Evolutionary conservation across 2,888 invertebrate genomes (phyloP).

Genomic region (Cactoblastis cactorum): DNA sequence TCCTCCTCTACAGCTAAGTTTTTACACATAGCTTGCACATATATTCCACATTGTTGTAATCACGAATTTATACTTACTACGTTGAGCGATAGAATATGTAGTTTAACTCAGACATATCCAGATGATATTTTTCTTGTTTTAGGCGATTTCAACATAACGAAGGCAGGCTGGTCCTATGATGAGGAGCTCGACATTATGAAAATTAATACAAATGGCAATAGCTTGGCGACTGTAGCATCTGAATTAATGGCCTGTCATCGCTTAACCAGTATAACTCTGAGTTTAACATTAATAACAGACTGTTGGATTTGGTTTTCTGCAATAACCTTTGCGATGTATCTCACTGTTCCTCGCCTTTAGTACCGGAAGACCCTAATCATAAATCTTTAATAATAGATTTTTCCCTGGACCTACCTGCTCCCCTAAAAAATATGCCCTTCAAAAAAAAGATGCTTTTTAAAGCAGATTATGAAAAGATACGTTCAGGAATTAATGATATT

Average conservation of each 20-base stretch:
- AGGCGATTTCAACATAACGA: constrained; percentile 16
- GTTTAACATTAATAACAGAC: constrained; percentile 11
- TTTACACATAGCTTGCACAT: too few species aligned
- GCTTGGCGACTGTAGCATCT: background rate
- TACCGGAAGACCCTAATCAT: constrained; percentile 10
- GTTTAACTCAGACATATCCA: background rate
- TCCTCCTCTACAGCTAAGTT: too few species aligned
- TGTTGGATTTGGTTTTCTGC: constrained; percentile 14
- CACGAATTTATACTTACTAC: background rate
- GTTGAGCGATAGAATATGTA: constrained; percentile 1
- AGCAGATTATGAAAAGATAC: background rate
- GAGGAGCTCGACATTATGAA: background rate
- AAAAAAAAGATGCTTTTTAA: constrained; percentile 5
- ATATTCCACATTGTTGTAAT: constrained; percentile 5
- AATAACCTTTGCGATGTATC: constrained; percentile 3
- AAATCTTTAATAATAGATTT: constrained; percentile 4
- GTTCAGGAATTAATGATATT: background rate
- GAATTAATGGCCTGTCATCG: too few species aligned
- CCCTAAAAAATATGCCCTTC: background rate
- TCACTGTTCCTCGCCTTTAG: background rate
- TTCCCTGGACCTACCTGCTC: background rate
- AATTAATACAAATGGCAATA: background rate
- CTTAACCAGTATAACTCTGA: too few species aligned
- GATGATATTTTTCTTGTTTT: constrained; percentile 12
- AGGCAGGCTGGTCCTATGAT: too few species aligned